phyloP scores from a whole-genome alignment of 2,888 invertebrate species.

The Periphyllus acericola region DNA sequence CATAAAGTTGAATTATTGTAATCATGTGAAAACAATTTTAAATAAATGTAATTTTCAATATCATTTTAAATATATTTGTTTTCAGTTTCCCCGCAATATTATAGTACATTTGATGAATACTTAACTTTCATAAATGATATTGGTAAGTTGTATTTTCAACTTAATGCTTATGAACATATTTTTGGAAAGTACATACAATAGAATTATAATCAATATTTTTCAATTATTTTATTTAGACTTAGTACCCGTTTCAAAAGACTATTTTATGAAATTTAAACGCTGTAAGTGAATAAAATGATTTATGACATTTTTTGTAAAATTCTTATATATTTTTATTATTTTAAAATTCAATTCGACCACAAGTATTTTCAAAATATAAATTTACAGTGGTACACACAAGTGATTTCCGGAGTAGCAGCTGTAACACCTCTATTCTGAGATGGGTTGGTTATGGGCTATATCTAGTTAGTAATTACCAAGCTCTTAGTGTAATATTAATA shows the following conservation, averaged over 20 bases:
- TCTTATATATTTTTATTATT: neutral
- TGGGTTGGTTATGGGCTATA: too few species aligned
- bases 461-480: too few species aligned
- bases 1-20: too few species aligned
- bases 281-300: neutral
- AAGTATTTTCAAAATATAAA: neutral
- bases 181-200: too few species aligned
- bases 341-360: neutral
- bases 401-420: too few species aligned
- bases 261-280: neutral
- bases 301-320: neutral
- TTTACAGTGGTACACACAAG: neutral
- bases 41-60: too few species aligned
- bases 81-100: slow-evolving; percentile 6
- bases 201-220: too few species aligned
- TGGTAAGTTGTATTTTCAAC: neutral
- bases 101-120: neutral
- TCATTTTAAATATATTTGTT: neutral
- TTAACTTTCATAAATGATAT: too few species aligned
- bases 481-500: too few species aligned
- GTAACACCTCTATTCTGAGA: too few species aligned
- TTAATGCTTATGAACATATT: neutral
- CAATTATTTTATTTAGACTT: neutral
- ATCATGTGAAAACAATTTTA: too few species aligned
- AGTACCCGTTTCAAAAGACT: too few species aligned